These are phyloP conservation scores for Harmothoe impar DNA, from an alignment of 2,888 invertebrate species.

Conservation along the genomic window DNA sequence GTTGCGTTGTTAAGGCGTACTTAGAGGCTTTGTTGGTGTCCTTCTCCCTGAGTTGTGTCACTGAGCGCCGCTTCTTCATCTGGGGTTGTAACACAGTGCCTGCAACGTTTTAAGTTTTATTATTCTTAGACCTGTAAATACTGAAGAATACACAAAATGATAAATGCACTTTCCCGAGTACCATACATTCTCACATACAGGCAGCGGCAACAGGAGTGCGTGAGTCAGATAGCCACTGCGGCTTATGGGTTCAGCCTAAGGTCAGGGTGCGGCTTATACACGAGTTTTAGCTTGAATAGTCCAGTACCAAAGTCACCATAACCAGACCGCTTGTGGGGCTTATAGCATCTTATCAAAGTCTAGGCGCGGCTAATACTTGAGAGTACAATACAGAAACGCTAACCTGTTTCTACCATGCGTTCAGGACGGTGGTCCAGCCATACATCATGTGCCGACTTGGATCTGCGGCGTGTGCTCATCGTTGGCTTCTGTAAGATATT, in stretches of 20 bases:
- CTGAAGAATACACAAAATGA: neutral
- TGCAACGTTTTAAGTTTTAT: conserved; percentile 65
- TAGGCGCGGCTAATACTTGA: no score
- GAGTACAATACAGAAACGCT: neutral
- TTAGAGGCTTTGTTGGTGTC: conserved; percentile 89
- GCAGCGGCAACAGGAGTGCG: no score
- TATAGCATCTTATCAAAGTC: no score
- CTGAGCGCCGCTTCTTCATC: conserved; percentile 90
- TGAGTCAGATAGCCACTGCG: no score
- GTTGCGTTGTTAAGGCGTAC: conserved; percentile 96
- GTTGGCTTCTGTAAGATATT: conserved; percentile 86
- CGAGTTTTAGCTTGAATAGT: no score
- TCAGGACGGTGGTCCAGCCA: conserved; percentile 96
- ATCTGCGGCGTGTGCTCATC: conserved; percentile 89
- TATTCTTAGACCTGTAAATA: no score
- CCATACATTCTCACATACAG: no score
- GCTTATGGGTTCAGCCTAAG: no score
- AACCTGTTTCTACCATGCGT: conserved; percentile 87
- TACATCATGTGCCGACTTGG: conserved; percentile 90
- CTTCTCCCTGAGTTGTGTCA: conserved; percentile 91
- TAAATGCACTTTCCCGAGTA: no score
- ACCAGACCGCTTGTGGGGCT: no score
- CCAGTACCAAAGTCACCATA: no score
- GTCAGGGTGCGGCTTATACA: no score
- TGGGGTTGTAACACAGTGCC: conserved; percentile 94